phyloP scores from a whole-genome alignment of 2,113 vertebrate species.

The Neogobius melanostomus region DNA sequence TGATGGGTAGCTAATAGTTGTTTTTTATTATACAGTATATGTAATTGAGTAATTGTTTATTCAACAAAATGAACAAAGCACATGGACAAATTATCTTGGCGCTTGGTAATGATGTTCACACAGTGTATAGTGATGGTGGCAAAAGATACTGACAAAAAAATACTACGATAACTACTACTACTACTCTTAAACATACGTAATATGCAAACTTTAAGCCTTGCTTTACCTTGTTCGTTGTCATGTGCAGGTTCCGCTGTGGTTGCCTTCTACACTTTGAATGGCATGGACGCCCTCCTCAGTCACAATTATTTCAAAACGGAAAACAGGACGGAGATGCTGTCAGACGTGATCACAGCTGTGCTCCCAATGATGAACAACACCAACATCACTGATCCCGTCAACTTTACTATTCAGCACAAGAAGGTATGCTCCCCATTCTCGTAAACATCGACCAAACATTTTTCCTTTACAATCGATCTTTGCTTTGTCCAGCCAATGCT shows the following conservation, averaged over 20 bases:
- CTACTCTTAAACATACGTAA: no score
- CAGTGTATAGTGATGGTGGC: no score
- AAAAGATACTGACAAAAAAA: no score
- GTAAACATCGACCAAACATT: no score
- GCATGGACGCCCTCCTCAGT: slow-evolving; percentile 68
- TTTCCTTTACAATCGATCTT: not conserved
- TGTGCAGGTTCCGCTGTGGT: slow-evolving; percentile 61
- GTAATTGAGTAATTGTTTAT: no score
- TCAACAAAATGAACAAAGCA: no score
- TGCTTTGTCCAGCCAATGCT: slow-evolving; percentile 22
- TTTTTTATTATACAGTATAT: no score
- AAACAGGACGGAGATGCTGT: slow-evolving; percentile 63
- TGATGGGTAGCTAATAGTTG: no score
- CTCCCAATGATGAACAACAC: slow-evolving; percentile 53
- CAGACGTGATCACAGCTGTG: slow-evolving; percentile 58
- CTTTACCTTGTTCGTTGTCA: not conserved
- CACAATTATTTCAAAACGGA: slow-evolving; percentile 51
- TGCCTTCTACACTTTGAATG: slow-evolving; percentile 52
- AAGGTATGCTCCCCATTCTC: slow-evolving; percentile 19
- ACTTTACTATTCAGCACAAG: slow-evolving; percentile 70
- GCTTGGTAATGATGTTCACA: no score
- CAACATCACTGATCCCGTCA: slow-evolving; percentile 63
- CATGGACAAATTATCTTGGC: no score
- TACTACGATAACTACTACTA: no score
- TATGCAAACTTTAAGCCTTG: no score